Percentiles rank a stretch among this genome's conserved stretches.
Evolutionary conservation across 1,140 invertebrate genomes (phyloP).

Genomic region (Arion vulgaris): DNA sequence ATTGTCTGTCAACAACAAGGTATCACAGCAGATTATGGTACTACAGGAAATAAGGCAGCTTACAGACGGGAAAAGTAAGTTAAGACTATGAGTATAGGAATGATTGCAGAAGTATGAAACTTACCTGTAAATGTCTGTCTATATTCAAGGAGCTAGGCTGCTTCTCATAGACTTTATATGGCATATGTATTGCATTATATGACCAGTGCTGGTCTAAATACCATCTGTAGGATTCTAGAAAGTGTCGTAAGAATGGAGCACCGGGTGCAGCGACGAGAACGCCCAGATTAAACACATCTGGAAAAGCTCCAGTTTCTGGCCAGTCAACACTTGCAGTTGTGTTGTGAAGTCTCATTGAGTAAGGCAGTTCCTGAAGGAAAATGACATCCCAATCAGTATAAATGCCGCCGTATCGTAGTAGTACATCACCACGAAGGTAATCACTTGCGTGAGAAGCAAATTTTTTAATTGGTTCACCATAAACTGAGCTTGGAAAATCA

Average conservation of each 20-base stretch:
- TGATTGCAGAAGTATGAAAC: no score
- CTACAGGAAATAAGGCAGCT: no score
- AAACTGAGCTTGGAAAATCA: constrained; percentile 46
- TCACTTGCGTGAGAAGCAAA: constrained; percentile 53
- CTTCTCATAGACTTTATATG: constrained; percentile 55
- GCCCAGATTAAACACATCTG: constrained; percentile 54
- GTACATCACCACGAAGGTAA: constrained; percentile 46
- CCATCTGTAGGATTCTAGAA: constrained; percentile 46
- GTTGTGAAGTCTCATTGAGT: constrained; percentile 39
- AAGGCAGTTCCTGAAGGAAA: constrained; percentile 46
- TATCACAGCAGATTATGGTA: no score
- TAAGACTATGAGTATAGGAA: no score
- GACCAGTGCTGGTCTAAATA: constrained; percentile 54
- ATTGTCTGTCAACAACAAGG: no score
- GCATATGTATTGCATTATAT: constrained; percentile 52
- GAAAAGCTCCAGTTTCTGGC: constrained; percentile 45
- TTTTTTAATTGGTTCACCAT: constrained; percentile 44
- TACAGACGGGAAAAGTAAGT: no score
- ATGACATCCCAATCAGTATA: constrained; percentile 55
- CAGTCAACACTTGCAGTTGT: constrained; percentile 44
- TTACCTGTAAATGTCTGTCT: constrained; percentile 51
- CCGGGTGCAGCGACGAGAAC: constrained; percentile 46
- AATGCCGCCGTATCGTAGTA: constrained; percentile 53
- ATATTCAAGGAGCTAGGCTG: constrained; percentile 44
- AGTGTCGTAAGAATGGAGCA: constrained; percentile 45